These are phyloP conservation scores for Dendroctonus ponderosae DNA, from an alignment of 1,140 invertebrate species.

Conservation along the genomic window DNA sequence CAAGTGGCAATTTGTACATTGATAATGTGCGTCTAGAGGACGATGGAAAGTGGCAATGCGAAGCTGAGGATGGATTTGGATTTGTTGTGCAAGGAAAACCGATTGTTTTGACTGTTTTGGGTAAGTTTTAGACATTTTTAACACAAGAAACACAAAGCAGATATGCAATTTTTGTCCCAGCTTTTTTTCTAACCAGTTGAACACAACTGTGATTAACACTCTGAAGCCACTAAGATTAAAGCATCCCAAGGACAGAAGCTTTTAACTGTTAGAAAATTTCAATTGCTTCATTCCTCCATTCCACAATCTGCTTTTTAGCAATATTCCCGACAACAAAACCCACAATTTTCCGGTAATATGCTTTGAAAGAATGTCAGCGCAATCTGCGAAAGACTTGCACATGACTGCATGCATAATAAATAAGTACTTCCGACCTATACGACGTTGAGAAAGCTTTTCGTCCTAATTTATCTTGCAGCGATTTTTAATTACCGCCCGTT, in stretches of 20 bases:
- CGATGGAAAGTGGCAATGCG: conserved; percentile 68
- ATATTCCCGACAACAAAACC: too few relatives aligned
- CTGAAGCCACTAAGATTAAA: too few relatives aligned
- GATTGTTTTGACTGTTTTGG: conserved; percentile 65
- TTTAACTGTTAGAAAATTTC: too few relatives aligned
- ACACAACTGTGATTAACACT: too few relatives aligned
- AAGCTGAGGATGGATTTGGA: conserved; percentile 60
- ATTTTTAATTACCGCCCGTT: conserved; percentile 18
- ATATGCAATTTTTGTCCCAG: too few relatives aligned
- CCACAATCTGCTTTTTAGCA: too few relatives aligned
- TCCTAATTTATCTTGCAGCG: conserved; percentile 18
- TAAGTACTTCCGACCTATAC: conserved; percentile 1
- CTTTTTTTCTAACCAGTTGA: too few relatives aligned
- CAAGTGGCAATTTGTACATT: conserved; percentile 63
- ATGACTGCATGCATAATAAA: conserved; percentile 25
- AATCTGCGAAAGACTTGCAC: conserved; percentile 19
- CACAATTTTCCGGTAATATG: neutral
- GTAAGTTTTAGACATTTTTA: conserved; percentile 53
- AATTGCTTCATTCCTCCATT: too few relatives aligned
- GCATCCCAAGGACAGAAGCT: too few relatives aligned
- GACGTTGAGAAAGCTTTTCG: conserved; percentile 3
- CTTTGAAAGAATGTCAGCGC: conserved; percentile 16
- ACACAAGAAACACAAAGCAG: neutral
- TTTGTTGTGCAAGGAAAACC: conserved; percentile 61
- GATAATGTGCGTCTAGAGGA: conserved; percentile 68